These are phyloP conservation scores for Drosophila malerkotliana DNA, from an alignment of 1,140 invertebrate genomes.

Conservation along the genomic window DNA sequence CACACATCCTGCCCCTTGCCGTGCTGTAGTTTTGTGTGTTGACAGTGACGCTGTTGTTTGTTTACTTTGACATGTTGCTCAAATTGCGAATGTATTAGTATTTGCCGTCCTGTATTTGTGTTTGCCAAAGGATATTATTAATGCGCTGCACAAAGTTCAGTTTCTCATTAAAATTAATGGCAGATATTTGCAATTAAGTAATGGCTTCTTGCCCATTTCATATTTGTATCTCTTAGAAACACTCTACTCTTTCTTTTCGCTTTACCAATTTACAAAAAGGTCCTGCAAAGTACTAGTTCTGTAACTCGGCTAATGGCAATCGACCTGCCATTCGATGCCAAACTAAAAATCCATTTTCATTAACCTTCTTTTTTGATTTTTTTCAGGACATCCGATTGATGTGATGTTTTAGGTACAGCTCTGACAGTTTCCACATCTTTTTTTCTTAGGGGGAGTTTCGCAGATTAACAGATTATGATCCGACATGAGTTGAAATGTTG, in stretches of 20 bases:
- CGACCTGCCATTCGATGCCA: slow-evolving; percentile 1
- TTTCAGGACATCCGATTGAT: slow-evolving; percentile 29
- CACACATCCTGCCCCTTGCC: background rate
- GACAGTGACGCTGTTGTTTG: slow-evolving; percentile 56
- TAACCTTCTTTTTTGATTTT: slow-evolving; percentile 29
- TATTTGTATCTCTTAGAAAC: background rate
- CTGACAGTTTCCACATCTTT: slow-evolving; percentile 9
- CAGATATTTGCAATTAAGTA: background rate
- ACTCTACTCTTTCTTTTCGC: background rate
- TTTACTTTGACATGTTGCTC: slow-evolving; percentile 72
- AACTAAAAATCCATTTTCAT: slow-evolving; percentile 72
- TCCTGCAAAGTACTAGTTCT: background rate
- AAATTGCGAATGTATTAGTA: slow-evolving; percentile 55
- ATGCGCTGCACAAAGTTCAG: slow-evolving; percentile 27
- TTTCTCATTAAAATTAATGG: slow-evolving; percentile 12
- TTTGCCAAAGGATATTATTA: slow-evolving; percentile 64
- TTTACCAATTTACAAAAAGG: background rate
- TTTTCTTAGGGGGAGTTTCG: slow-evolving; percentile 14
- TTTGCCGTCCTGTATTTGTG: slow-evolving; percentile 35
- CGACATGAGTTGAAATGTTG: slow-evolving; percentile 70
- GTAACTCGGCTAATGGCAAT: slow-evolving; percentile 4
- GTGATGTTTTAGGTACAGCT: slow-evolving; percentile 25
- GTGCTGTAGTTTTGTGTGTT: slow-evolving; percentile 24
- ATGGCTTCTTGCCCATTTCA: background rate
- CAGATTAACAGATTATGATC: slow-evolving; percentile 81